Base-by-base conservation (phyloP, 2,797 vertebrate species). In the Lithobates pipiens region DNA sequence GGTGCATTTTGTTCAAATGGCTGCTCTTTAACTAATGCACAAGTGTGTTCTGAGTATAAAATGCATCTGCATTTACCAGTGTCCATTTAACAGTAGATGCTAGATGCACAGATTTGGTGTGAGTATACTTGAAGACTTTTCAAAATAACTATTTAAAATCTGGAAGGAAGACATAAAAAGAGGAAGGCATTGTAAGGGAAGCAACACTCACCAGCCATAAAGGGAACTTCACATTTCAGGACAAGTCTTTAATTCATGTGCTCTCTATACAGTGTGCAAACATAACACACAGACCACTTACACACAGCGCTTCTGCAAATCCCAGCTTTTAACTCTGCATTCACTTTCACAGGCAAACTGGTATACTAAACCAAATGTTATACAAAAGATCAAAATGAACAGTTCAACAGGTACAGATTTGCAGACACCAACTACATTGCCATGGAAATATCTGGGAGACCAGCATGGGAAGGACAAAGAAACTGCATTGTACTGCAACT, bases 111-210 rank as follows among this genome's bases (percentile, higher is more conserved):
- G 46, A 50, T 50, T 50, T 15, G 15, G 15, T 50, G 46, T 15
- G 15, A 21, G 21, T 3, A 16, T 46, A 46, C 11, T 15, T 1
- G 5, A 18, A 57, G 5, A 67, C 25, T 27, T 67, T 67, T 67
- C 9, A 25, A 67, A 67, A n/a, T 27, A 67, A 27, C 11, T 10
- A 70, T 54, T 80, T 85, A 46, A 82, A 67, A 7, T 42, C 61
- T 88, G 68, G 57, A 89, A 84, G 16, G 25, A 63, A 85, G 72
- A 44, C 11, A 74, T 86, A 15, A 85, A 3, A 80, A 32, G 44
- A 76, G 85, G 83, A 88, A 89, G 68, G 32, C 50, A 86, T 80
- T 27, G 21, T 71, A 85, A 89, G n/a, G 84, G 83, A 90, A 88
- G 15, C 44, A 86, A 86, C 68, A 77, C 15, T 27, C 34, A 69